Percentiles rank a stretch among this genome's conserved stretches.
Evolutionary conservation across 2,888 invertebrate species (phyloP).

Genomic region (Ethmia dodecea): DNA sequence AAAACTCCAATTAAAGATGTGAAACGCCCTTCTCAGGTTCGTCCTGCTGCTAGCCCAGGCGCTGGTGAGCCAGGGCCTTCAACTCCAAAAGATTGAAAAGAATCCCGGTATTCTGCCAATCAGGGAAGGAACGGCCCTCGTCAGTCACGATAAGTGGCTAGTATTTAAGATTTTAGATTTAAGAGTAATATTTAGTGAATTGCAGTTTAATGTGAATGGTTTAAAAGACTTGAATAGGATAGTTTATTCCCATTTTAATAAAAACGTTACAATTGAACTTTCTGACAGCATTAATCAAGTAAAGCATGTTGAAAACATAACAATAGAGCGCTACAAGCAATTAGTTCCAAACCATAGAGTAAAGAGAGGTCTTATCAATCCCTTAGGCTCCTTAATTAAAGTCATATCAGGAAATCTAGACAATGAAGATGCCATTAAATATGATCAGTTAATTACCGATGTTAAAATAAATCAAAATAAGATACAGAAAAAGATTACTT

Average conservation of each 20-base stretch:
- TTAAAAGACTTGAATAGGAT: constrained; percentile 3
- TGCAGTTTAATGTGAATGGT: constrained; percentile 15
- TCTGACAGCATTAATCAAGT: too few relatives aligned
- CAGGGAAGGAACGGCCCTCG: constrained; percentile 13
- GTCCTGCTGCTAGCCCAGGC: constrained; percentile 6
- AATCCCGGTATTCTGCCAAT: constrained; percentile 21
- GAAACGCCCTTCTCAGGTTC: too few relatives aligned
- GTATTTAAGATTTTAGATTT: constrained; percentile 17
- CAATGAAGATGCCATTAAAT: constrained; percentile 19
- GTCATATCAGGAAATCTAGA: constrained; percentile 24
- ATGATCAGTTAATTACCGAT: constrained; percentile 15
- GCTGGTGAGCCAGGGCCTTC: constrained; percentile 17
- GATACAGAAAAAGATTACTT: constrained; percentile 14
- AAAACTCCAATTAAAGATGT: too few relatives aligned
- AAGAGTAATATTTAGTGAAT: constrained; percentile 12
- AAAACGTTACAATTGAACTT: background rate
- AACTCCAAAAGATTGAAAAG: constrained; percentile 20
- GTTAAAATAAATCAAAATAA: constrained; percentile 13
- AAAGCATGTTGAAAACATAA: too few relatives aligned
- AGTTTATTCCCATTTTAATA: constrained; percentile 3
- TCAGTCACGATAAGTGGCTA: constrained; percentile 10
- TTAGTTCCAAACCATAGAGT: constrained; percentile 4
- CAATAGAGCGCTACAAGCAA: constrained; percentile 12
- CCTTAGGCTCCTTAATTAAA: constrained; percentile 19
- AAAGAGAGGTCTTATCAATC: constrained; percentile 15